Evolutionary conservation across 2,888 invertebrate genomes (phyloP), one percentile per base, ranked within the genome.

Genomic region (Hemithea aestivaria): DNA sequence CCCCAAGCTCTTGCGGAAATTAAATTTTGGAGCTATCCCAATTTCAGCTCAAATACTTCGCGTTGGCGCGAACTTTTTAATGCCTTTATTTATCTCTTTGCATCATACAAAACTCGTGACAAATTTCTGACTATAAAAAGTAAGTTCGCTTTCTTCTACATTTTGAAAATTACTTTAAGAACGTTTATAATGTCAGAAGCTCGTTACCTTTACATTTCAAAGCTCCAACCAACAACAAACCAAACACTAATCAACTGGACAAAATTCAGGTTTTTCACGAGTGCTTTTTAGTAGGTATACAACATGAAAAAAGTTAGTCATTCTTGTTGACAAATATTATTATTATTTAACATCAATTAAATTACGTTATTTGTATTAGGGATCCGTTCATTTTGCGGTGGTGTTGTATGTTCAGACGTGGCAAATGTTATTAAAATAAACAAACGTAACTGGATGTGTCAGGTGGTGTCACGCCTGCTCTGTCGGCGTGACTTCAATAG

Each of bases 11-110:
- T 44, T 30, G 44, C 52, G 52, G 55, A 61, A 64, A 65, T 66
- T 59, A 62, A 54, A 59, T 59, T 60, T 62, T 58, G 56, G 59
- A 58, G 37, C 37, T 32, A 35, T 29, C 38, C 34, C 40, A 32
- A 40, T 28, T 35, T 29, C 20, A 31, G 32, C 27, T 20, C 21
- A 23, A 32, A 35, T 20, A 21, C 35, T 35, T 31, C 9, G 11
- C 12, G 8, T 6, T 23, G 26, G 25, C 27, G 27, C 28, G 26
- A 31, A 35, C 22, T 38, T 33, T 33, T 29, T 28, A 34, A 37
- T 35, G 28, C 32, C 28, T 35, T 16, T 16, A 10, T 34, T 22
- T 25, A 20, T 31, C n/a, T 38, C 7, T 28, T 33, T 20, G 16
- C 3, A 10, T 6, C 11, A 27, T 9, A 6, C 10, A 26, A 12